Evolutionary conservation across 2,888 invertebrate species (phyloP).

Genomic region (Philereme vetulata): DNA sequence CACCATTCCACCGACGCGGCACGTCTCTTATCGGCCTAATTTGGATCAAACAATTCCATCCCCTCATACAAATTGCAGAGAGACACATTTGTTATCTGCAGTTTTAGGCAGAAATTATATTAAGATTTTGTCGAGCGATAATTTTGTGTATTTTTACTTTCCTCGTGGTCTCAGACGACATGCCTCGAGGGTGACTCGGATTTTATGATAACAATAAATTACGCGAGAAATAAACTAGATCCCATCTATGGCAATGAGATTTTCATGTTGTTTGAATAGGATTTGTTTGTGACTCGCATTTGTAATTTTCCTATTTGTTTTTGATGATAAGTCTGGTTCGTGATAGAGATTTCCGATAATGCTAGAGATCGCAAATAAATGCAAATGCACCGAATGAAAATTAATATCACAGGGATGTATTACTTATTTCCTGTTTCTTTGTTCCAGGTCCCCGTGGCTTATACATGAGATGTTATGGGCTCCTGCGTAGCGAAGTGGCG

Average conservation of each 20-base stretch:
- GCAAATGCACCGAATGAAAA: no score
- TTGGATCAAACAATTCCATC: constrained; percentile 77
- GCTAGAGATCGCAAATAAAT: no score
- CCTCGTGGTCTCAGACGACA: constrained; percentile 50
- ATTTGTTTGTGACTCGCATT: constrained; percentile 36
- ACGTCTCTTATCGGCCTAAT: constrained; percentile 77
- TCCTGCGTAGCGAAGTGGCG: constrained; percentile 79
- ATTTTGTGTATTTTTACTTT: constrained; percentile 73
- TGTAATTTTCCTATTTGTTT: constrained; percentile 15
- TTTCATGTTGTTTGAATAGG: constrained; percentile 48
- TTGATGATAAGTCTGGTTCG: no score
- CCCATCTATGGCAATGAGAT: constrained; percentile 59
- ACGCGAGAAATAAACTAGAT: constrained; percentile 67
- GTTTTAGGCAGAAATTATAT: constrained; percentile 78
- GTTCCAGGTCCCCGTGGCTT: constrained; percentile 71
- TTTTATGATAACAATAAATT: constrained; percentile 74
- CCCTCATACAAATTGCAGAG: constrained; percentile 73
- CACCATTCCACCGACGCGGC: constrained; percentile 59
- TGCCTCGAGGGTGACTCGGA: constrained; percentile 58
- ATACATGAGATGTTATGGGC: constrained; percentile 83
- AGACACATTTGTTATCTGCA: constrained; percentile 77
- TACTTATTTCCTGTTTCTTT: constrained; percentile 40
- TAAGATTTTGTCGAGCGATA: constrained; percentile 76
- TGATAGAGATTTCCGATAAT: no score
- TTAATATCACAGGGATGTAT: no score